phyloP scores from a whole-genome alignment of 2,113 vertebrate species.

The Nyctereutes procyonoides region DNA sequence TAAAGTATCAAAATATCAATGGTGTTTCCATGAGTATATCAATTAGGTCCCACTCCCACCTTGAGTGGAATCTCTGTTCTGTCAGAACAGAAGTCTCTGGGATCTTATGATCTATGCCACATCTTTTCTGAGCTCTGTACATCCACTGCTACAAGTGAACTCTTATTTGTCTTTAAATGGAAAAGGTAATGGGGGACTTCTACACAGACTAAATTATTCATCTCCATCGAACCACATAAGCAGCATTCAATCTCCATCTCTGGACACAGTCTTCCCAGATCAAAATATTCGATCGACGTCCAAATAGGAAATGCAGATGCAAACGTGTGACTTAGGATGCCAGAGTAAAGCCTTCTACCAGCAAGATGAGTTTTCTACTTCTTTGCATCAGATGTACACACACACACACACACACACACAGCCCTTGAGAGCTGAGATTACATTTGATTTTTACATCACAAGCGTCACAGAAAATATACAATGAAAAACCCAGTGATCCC shows the following conservation, averaged over 20 bases:
- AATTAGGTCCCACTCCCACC: not conserved
- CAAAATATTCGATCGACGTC: slow-evolving; percentile 55
- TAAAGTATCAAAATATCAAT: not conserved
- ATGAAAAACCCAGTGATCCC: slow-evolving; percentile 70
- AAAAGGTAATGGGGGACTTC: slow-evolving; percentile 73
- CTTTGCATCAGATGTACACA: not conserved
- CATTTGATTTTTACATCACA: slow-evolving; percentile 74
- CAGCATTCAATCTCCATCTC: slow-evolving; percentile 66
- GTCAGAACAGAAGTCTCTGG: not conserved
- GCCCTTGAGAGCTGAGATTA: slow-evolving; percentile 43
- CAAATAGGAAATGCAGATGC: slow-evolving; percentile 72
- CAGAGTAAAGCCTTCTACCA: not conserved
- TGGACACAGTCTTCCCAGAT: slow-evolving; percentile 62
- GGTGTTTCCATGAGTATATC: not conserved
- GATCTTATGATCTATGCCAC: not conserved
- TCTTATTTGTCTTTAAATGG: slow-evolving; percentile 64
- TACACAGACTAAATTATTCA: slow-evolving; percentile 79
- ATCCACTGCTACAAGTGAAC: not conserved
- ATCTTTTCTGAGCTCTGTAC: slow-evolving; percentile 30
- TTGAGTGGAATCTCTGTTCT: not conserved
- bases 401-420: not conserved
- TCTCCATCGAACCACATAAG: slow-evolving; percentile 63
- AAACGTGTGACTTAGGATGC: slow-evolving; percentile 20
- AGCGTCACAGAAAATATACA: slow-evolving; percentile 76
- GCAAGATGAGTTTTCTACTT: slow-evolving; percentile 9